A percentile compares a stretch with the other conserved stretches of the same genome.
Conservation (phyloP, 2,797 vertebrate genomes). For the Anguilla pacifica region DNA sequence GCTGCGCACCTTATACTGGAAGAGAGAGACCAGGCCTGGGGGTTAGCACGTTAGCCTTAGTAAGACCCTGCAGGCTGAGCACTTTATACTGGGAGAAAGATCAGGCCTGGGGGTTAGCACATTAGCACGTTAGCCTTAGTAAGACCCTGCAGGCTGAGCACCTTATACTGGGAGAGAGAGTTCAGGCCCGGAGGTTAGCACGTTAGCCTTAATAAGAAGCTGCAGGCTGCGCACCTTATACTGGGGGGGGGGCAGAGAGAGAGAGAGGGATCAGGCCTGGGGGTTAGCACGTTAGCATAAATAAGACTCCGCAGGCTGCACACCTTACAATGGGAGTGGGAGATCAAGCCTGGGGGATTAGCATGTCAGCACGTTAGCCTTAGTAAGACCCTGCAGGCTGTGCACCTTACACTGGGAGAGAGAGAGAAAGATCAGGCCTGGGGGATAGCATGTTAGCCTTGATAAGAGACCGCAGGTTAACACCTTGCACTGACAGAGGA, state of each 20-base stretch:
- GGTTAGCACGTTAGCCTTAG: background rate
- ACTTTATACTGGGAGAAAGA: slow-evolving; percentile 85
- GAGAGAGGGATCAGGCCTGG: too few species aligned
- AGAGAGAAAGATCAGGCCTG: background rate
- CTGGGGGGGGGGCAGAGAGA: slow-evolving; percentile 57
- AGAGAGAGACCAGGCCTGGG: too few species aligned
- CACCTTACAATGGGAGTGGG: too few species aligned
- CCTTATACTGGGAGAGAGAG: too few species aligned
- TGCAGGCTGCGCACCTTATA: slow-evolving; percentile 94
- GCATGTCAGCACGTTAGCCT: background rate
- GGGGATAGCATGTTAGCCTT: background rate
- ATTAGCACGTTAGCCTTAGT: background rate
- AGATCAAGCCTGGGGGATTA: background rate
- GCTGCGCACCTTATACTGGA: slow-evolving; percentile 92
- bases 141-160: too few species aligned
- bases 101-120: background rate
- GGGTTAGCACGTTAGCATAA: too few species aligned
- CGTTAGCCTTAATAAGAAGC: slow-evolving; percentile 45
- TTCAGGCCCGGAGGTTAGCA: background rate
- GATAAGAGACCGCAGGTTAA: background rate
- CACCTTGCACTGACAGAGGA: background rate
- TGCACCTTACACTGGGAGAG: slow-evolving; percentile 88
- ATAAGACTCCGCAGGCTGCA: too few species aligned
- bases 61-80: slow-evolving; percentile 81
- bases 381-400: slow-evolving; percentile 63